Base-by-base conservation (phyloP, 2,797 vertebrate genomes). In the Peromyscus eremicus region DNA sequence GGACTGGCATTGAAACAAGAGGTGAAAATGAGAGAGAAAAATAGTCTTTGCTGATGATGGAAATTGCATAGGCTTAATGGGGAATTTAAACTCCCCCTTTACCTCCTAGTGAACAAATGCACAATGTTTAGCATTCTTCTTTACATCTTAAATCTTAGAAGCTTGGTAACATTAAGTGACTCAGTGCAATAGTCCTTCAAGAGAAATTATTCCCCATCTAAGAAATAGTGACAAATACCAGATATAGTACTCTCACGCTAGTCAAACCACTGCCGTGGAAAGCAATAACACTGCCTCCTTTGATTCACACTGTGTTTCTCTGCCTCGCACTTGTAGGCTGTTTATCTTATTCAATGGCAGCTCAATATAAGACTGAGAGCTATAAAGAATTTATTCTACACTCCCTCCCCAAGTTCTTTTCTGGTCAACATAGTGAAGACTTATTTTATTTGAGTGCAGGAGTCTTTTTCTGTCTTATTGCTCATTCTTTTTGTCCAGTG, bases 111-210 rank as follows among this genome's bases (percentile, higher is more conserved):
- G 84, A 98, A 91, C 91, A 97, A 96, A 97, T 29, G 87, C 73
- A 89, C 66, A 84, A 96, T 84, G 95, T 96, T 94, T 96, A 96
- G 95, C 96, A 96, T 68, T 96, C 57, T 94, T 27, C 91, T 97
- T 97, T 93, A 55, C 32, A 25, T 96, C 97, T 98, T 98, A 98
- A 97, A 98, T 98, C 98, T 98, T 95, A 93, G 94, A 96, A 96
- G 90, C 90, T 66, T 19, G n/a, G 96, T 97, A 81, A 96, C 92
- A 43, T 97, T 98, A 97, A 97, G 92, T 96, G 93, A 83, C 96
- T 96, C 29, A 0, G 76, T 73, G 96, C 96, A 85, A 64, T 73
- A 83, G 95, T 98, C 97, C 96, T 98, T 97, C 97, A 96, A 94
- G 97, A 95, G 97, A 97, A 98, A 97, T 98, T 80, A 75, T 75